Evolutionary conservation across 1,140 invertebrate species (phyloP).

Genomic region (Cydia strobilella): DNA sequence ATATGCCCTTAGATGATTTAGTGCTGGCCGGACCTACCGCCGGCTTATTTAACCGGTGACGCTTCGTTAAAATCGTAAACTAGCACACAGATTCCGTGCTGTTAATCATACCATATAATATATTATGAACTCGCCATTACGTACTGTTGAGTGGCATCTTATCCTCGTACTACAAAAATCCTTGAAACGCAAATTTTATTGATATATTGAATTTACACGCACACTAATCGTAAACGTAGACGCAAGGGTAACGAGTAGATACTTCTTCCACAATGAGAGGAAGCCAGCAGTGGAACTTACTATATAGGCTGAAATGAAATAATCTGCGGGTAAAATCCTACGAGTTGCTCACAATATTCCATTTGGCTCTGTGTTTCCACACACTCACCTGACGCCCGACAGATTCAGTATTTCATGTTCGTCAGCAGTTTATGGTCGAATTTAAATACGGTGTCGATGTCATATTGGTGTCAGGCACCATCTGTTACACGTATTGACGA

Average conservation of each 20-base stretch:
- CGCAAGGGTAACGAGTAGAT: not conserved
- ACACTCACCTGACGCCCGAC: slow-evolving; percentile 12
- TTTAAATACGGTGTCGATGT: slow-evolving; percentile 22
- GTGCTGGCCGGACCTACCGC: slow-evolving; percentile 43
- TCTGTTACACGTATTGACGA: slow-evolving; percentile 29
- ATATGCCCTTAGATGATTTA: slow-evolving; percentile 59
- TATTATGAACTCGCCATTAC: too few species aligned
- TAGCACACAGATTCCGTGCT: too few species aligned
- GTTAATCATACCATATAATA: too few species aligned
- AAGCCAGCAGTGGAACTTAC: not conserved
- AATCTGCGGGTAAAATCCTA: too few species aligned
- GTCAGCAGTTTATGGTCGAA: slow-evolving; percentile 31
- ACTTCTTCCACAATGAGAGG: too few species aligned
- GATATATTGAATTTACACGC: too few species aligned
- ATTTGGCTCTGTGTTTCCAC: slow-evolving; percentile 3
- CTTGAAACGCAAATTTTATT: too few species aligned
- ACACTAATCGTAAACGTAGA: too few species aligned
- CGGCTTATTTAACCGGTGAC: slow-evolving; percentile 40
- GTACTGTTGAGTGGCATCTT: too few species aligned
- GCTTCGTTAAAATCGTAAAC: too few species aligned
- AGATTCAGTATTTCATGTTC: slow-evolving; percentile 31
- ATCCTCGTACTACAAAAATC: too few species aligned
- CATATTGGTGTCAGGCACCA: slow-evolving; percentile 24
- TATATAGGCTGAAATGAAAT: not conserved
- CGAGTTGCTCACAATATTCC: slow-evolving; percentile 1